Evolutionary conservation across 2,888 invertebrate genomes (phyloP), one percentile per base, ranked within the genome.

Genomic region (Drosophila demipolita): DNA sequence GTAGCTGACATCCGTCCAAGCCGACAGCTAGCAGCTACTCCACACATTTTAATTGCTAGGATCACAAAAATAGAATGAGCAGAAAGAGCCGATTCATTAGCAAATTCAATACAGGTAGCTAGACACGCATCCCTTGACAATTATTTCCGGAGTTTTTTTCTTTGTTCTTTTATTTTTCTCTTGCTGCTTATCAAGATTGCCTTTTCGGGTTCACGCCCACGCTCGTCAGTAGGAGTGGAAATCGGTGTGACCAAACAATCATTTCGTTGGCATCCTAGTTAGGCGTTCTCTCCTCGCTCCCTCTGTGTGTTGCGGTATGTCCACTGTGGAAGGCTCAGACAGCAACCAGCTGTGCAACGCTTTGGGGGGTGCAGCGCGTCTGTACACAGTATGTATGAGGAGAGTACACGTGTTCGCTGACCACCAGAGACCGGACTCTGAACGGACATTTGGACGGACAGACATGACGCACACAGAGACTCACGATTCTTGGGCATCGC

Each of bases 181-280:
- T 58, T 45, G n/a, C 23, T 23, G 55, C 68, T 75, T 85, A 85
- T 85, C 90, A 85, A 85, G 90, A 90, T 85, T 66, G 78, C 73
- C 80, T 67, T 58, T 61, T 61, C 15, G 32, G 48, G 55, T 20
- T 62, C 59, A 90, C 85, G 90, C 85, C 85, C 75, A 80, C 88
- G 60, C 20, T 45, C 45, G 23, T 6, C 67, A 40, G 38, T n/a
- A 33, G 58, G 26, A 29, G 23, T n/a, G 36, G 32, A 59, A 69
- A 81, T 78, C 67, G 81, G 73, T 64, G 73, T 57, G 73, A 77
- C 66, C 73, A 55, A 73, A 66, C 77, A 70, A 83, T 87, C 87
- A 84, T 83, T 74, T 87, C 75, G 83, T 89, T 89, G 83, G 81
- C 89, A 82, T 82, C 88, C 88, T 87, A 89, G 90, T 87, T 80